Evolutionary conservation across 2,113 vertebrate genomes (phyloP), one percentile per base, ranked within the genome.

Genomic region (Mesoclemmys tuberculata): DNA sequence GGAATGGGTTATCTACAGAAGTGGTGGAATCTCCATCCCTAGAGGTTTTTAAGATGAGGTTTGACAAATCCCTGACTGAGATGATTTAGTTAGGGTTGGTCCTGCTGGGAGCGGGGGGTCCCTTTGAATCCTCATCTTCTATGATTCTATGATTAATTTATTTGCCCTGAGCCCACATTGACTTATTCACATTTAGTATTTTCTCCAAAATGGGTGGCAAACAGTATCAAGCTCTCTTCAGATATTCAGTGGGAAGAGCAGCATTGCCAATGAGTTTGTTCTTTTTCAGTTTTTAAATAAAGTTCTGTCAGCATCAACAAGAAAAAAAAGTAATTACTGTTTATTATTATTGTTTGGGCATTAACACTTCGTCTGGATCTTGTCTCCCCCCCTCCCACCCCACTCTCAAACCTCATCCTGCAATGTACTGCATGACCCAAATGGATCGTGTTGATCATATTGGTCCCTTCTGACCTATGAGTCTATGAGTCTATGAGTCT

Each of bases 361-460:
- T 85, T 85, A 90, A 48, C 26, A 85, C 6, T 1, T 92, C 82
- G 58, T 38, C 82, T 87, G 84, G 81, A 90, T 38, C 48, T 90
- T 89, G 54, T 4, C 51, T 5, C 31, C 31, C n/a, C 64, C 38
- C n/a, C 46, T 8, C 8, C 46, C 46, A 8, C 46, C 46, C 46
- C 46, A 5, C 46, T 46, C 46, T 8, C 61, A 19, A 54, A 16
- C 22, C 80, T 85, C 71, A 56, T 55, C 75, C 88, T 93, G 85
- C 52, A 94, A 91, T 46, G 19, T 10, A 82, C 93, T 38, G 52
- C 0, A 0, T 89, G 48, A 93, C 78, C 38, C 46, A 54, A 56
- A 29, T 1, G 1, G 44, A 55, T 31, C 55, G 6, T 6, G 4
- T 24, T 26, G 11, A n/a, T n/a, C n/a, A n/a, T n/a, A n/a, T n/a